Conservation (phyloP, 2,797 vertebrate species). For the Staurois parvus region DNA sequence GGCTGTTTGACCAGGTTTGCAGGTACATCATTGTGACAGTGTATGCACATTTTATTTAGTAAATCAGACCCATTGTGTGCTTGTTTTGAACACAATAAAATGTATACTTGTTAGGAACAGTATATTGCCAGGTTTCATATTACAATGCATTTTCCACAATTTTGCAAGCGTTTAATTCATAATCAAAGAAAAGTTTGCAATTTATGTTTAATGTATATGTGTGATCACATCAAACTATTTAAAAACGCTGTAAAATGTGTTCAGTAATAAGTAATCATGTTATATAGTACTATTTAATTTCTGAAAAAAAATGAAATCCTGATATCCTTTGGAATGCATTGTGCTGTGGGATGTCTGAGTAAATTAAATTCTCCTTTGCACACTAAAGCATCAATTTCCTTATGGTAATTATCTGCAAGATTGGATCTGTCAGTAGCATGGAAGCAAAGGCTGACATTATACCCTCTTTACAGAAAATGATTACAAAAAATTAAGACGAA, state of each 20-base stretch:
- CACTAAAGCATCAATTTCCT: conserved; percentile 99
- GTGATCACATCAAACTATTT: conserved; percentile 89
- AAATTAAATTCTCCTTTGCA: conserved; percentile 99
- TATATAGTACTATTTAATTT: conserved; percentile 98
- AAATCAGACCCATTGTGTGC: neutral
- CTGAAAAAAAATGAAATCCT: conserved; percentile 89
- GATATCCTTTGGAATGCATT: conserved; percentile 98
- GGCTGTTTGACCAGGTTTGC: too few relatives aligned
- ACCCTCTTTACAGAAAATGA: conserved; percentile 97
- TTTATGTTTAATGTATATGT: conserved; percentile 23
- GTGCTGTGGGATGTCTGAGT: conserved; percentile 96
- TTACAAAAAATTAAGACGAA: conserved; percentile 97
- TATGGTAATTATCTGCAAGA: conserved; percentile 99
- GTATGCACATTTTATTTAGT: neutral
- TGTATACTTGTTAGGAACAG: neutral
- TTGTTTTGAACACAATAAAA: neutral
- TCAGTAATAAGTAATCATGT: conserved; percentile 96
- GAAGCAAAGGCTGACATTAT: conserved; percentile 98
- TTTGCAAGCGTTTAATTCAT: neutral
- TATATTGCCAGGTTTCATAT: neutral
- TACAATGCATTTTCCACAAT: neutral
- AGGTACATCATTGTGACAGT: too few relatives aligned
- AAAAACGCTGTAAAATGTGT: conserved; percentile 90
- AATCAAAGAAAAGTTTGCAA: conserved; percentile 1
- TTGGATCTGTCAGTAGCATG: conserved; percentile 98